phyloP scores from a whole-genome alignment of 2,888 invertebrate genomes.

The Lithosia quadra region DNA sequence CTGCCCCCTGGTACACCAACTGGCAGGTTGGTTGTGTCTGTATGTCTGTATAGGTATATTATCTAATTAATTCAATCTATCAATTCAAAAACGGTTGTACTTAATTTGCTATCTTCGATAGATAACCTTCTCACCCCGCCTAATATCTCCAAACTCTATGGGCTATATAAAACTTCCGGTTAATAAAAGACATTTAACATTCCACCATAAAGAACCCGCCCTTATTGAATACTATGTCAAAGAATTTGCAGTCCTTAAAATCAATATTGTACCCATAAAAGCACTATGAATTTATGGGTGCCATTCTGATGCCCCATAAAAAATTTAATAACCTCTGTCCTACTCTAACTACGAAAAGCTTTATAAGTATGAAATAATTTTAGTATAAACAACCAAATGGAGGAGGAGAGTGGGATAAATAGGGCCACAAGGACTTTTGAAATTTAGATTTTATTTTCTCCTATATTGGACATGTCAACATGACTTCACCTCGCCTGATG shows the following conservation, averaged over 20 bases:
- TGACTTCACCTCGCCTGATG: too few relatives aligned
- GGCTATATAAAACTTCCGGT: neutral
- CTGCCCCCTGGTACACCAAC: too few relatives aligned
- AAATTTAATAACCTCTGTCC: constrained; percentile 40
- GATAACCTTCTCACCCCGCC: neutral
- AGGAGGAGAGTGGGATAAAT: constrained; percentile 4
- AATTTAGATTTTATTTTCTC: too few relatives aligned
- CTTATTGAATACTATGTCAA: neutral
- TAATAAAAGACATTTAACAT: constrained; percentile 5
- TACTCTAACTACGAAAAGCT: constrained; percentile 21
- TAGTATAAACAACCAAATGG: constrained; percentile 17
- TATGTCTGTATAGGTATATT: too few relatives aligned
- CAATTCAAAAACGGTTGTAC: neutral
- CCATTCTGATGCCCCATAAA: constrained; percentile 38
- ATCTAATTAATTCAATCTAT: too few relatives aligned
- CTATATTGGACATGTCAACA: too few relatives aligned
- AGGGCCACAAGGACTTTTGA: neutral
- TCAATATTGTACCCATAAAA: constrained; percentile 38
- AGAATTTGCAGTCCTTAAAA: constrained; percentile 27
- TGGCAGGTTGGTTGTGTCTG: too few relatives aligned
- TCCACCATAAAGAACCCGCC: neutral
- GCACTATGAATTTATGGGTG: constrained; percentile 34
- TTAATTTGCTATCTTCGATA: neutral
- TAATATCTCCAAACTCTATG: neutral
- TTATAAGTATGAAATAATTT: constrained; percentile 15